These are phyloP conservation scores for Euplexia lucipara DNA, from an alignment of 2,888 invertebrate species.

Conservation along the genomic window DNA sequence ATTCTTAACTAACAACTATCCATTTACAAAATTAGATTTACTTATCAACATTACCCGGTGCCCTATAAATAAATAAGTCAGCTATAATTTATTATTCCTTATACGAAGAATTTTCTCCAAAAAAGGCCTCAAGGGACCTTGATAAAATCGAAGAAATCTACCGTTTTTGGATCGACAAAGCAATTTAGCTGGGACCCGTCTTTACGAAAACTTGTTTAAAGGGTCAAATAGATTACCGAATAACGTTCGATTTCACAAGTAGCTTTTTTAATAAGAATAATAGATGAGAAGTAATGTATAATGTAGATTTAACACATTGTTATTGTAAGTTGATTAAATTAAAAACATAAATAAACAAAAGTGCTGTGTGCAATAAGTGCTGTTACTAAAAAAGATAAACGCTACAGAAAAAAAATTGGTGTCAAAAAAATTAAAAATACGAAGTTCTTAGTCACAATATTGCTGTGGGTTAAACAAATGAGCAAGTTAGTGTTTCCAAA, in stretches of 20 bases:
- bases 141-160: constrained; percentile 61
- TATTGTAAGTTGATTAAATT: background rate
- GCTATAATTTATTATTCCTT: constrained; percentile 62
- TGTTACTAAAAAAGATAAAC: too few relatives aligned
- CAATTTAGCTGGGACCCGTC: constrained; percentile 57
- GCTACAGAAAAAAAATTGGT: too few relatives aligned
- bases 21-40: constrained; percentile 17
- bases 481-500: too few relatives aligned
- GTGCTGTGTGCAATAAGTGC: background rate
- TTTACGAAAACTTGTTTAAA: constrained; percentile 65
- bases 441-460: too few relatives aligned
- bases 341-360: too few relatives aligned
- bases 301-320: background rate
- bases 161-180: constrained; percentile 64
- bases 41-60: constrained; percentile 17
- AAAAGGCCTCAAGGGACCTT: constrained; percentile 57
- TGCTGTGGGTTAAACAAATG: too few relatives aligned
- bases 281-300: constrained; percentile 17
- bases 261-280: constrained; percentile 42
- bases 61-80: constrained; percentile 42
- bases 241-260: constrained; percentile 51
- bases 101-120: constrained; percentile 49
- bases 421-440: too few relatives aligned
- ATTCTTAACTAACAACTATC: background rate
- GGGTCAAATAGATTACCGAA: constrained; percentile 65